A percentile compares a stretch with the other conserved stretches of the same genome.
These are phyloP conservation scores for Scaptomyza pallida DNA, from an alignment of 1,140 invertebrate genomes.

Conservation along the genomic window DNA sequence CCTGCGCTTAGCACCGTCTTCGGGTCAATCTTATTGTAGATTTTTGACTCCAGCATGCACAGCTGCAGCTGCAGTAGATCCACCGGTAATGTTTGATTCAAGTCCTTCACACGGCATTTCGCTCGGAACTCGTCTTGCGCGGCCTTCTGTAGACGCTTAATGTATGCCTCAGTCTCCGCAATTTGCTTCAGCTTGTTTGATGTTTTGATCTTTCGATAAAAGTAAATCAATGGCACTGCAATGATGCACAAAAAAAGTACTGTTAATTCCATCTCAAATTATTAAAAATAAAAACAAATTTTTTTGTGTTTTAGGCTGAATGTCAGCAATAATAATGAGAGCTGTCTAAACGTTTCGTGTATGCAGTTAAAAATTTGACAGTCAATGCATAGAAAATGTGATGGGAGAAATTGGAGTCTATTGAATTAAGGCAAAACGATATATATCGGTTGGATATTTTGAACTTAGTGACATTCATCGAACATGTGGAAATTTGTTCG, in stretches of 20 bases:
- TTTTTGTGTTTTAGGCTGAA: not conserved
- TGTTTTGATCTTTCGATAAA: not conserved
- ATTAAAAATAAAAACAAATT: too few species aligned
- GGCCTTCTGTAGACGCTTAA: not conserved
- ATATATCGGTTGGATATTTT: too few species aligned
- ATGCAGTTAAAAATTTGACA: too few species aligned
- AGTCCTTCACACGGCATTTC: too few species aligned
- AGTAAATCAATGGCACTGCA: not conserved
- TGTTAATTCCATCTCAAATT: not conserved
- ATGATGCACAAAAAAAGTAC: not conserved
- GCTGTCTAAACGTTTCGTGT: too few species aligned
- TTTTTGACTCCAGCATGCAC: conserved; percentile 5
- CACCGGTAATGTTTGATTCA: not conserved
- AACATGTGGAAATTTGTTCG: too few species aligned
- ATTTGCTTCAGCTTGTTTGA: not conserved
- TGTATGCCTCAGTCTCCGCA: not conserved
- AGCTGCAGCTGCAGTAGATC: conserved; percentile 3
- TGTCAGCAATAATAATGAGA: not conserved
- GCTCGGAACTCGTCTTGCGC: too few species aligned
- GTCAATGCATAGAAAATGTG: too few species aligned
- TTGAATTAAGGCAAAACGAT: too few species aligned
- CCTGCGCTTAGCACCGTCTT: not conserved
- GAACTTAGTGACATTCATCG: too few species aligned
- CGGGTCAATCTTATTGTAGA: conserved; percentile 3
- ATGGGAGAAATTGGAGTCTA: too few species aligned